Base-by-base conservation (phyloP, 1,140 invertebrate genomes). In the Maniola jurtina region DNA sequence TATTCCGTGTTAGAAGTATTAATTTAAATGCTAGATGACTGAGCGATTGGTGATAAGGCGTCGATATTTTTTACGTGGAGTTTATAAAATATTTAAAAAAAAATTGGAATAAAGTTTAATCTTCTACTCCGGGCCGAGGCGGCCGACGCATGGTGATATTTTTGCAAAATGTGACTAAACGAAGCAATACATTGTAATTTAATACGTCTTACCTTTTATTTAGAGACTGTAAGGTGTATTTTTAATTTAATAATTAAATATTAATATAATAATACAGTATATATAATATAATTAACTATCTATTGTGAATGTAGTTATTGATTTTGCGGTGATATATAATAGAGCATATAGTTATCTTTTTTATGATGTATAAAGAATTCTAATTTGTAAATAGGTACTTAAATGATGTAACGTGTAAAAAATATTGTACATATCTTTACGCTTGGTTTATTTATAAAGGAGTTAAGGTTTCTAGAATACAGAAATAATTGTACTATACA, bases 171-270 rank as follows among this genome's bases (percentile, higher is more conserved):
- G 92, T 93, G 92, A 93, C 92, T 92, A 93, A 92, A 92, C 85
- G 90, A 93, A 93, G 93, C 93, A 93, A 93, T 93, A 93, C 92
- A 91, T 92, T 93, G 91, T 93, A 93, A 92, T 92, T 73, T 92
- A 92, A 90, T 92, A 92, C 87, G 89, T 92, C 91, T 92, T 92
- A 92, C 77, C 73, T 77, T 84, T 88, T 84, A 88, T 86, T 88
- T 87, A 86, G 80, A 81, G 75, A 83, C 70, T 74, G 64, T 88
- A 89, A 87, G 84, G 79, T 89, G 81, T 87, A 87, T 80, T 87
- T 90, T 76, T 82, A 81, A 83, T 89, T 87, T 45, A 45, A 77
- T 78, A 81, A 84, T 79, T 79, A 82, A 86, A 76, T 66, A 74
- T 72, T 77, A 77, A 77, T 77, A 74, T 72, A 70, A 75, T 73